Evolutionary conservation across 2,888 invertebrate species (phyloP).

Genomic region (Phasia obesa): DNA sequence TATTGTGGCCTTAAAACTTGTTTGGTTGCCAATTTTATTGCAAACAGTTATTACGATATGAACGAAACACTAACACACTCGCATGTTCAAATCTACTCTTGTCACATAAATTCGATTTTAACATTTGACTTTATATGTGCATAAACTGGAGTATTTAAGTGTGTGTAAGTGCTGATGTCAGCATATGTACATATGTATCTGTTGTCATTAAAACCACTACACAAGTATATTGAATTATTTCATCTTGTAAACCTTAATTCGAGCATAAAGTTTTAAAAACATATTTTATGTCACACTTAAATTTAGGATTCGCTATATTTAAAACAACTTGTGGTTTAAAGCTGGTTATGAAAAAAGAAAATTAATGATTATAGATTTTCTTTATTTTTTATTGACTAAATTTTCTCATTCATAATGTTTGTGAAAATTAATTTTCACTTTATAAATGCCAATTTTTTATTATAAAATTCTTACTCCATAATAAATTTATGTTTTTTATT

Average conservation of each 20-base stretch:
- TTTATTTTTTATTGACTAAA: neutral
- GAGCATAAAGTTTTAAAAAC: neutral
- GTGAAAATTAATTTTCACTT: neutral
- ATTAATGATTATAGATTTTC: neutral
- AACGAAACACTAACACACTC: neutral
- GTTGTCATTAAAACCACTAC: neutral
- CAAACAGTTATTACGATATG: constrained; percentile 24
- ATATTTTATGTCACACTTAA: neutral
- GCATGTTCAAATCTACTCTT: constrained; percentile 19
- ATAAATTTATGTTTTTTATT: constrained; percentile 12
- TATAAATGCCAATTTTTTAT: constrained; percentile 17
- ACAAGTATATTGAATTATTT: constrained; percentile 15
- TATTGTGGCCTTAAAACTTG: constrained; percentile 17
- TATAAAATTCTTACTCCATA: neutral
- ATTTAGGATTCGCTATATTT: neutral
- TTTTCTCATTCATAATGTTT: neutral
- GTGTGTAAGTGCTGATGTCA: neutral
- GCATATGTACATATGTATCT: neutral
- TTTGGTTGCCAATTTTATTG: constrained; percentile 30
- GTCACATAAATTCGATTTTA: constrained; percentile 48
- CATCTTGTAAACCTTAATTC: neutral
- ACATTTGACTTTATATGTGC: constrained; percentile 38
- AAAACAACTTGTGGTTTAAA: neutral
- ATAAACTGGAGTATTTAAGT: neutral
- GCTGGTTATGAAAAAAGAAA: neutral